phyloP scores from a whole-genome alignment of 1,140 invertebrate species.

The silkworm (Bombyx mori) region ASM3026992v2 NC_085110.1:13984501-13985000 shows the following conservation, averaged over 20 bases:
- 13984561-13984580: conserved; percentile 49
- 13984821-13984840: too few relatives aligned
- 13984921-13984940: too few relatives aligned
- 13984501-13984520: conserved; percentile 5
- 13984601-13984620: conserved; percentile 42
- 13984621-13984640: conserved; percentile 42
- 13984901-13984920: too few relatives aligned
- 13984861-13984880: too few relatives aligned
- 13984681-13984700: conserved; percentile 47
- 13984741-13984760: conserved; percentile 2
- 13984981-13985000: too few relatives aligned
- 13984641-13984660: conserved; percentile 56
- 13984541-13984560: conserved; percentile 13
- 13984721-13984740: neutral
- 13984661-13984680: conserved; percentile 40
- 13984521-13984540: conserved; percentile 1
- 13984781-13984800: neutral
- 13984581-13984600: conserved; percentile 49
- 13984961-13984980: too few relatives aligned
- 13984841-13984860: too few relatives aligned
- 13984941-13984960: too few relatives aligned
- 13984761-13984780: neutral
- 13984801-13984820: neutral
- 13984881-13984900: too few relatives aligned
- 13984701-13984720: conserved; percentile 11